Evolutionary conservation across 2,797 vertebrate genomes (phyloP).

Genomic region (Paratrypauchen microcephalus): DNA sequence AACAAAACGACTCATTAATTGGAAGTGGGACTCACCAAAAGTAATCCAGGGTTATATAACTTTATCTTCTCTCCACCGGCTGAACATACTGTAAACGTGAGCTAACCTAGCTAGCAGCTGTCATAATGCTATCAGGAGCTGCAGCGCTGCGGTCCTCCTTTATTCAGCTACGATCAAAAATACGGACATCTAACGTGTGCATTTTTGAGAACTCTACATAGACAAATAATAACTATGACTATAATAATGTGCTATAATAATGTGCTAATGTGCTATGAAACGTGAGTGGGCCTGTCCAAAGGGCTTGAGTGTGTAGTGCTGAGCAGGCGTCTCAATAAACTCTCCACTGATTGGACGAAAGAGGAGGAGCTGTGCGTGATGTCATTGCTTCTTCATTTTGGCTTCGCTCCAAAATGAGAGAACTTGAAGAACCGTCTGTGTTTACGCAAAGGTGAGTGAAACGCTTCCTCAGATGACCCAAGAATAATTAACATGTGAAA

Average conservation of each 20-base stretch:
- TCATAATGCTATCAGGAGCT: slow-evolving; percentile 43
- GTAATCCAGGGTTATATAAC: slow-evolving; percentile 17
- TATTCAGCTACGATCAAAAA: slow-evolving; percentile 6
- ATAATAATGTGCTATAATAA: slow-evolving; percentile 8
- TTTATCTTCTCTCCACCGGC: slow-evolving; percentile 11
- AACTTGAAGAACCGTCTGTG: background rate
- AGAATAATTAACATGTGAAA: background rate
- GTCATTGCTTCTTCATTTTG: slow-evolving; percentile 33
- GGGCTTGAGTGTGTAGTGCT: slow-evolving; percentile 44
- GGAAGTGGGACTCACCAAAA: background rate
- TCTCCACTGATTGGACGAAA: slow-evolving; percentile 56
- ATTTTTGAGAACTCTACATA: background rate
- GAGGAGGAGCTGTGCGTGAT: slow-evolving; percentile 5
- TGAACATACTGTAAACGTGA: slow-evolving; percentile 15
- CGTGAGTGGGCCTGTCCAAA: background rate
- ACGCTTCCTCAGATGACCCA: background rate
- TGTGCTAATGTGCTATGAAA: slow-evolving; percentile 8
- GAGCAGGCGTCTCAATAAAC: slow-evolving; percentile 42
- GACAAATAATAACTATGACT: background rate
- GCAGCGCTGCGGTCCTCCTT: slow-evolving; percentile 19
- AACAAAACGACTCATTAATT: background rate
- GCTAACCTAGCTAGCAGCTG: slow-evolving; percentile 41
- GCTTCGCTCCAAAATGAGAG: background rate
- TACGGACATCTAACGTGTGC: background rate
- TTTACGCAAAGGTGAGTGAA: background rate